These are phyloP conservation scores for Aldrovandia affinis DNA, from an alignment of 2,797 vertebrate species.

Conservation along the genomic window DNA sequence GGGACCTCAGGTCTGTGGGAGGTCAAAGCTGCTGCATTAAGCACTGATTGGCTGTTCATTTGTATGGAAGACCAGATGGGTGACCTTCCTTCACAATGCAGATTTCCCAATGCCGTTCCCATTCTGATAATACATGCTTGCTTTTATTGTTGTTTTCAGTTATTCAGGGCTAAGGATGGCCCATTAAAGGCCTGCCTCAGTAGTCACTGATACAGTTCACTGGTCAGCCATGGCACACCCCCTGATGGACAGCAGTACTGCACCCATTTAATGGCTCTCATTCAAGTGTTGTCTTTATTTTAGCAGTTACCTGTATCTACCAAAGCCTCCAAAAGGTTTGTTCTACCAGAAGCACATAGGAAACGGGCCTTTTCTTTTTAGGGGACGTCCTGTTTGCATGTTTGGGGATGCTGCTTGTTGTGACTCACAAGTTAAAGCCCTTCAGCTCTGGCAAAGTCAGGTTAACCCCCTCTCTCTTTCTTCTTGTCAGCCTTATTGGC, in stretches of 20 bases:
- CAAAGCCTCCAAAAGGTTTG: neutral
- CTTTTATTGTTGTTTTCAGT: neutral
- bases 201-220: too few species aligned
- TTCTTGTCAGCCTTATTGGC: neutral
- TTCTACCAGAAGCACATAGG: neutral
- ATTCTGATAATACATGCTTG: neutral
- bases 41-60: neutral
- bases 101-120: neutral
- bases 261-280: too few species aligned
- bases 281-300: too few species aligned
- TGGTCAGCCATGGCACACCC: too few species aligned
- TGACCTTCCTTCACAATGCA: neutral
- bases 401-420: neutral
- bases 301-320: too few species aligned
- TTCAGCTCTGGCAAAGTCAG: neutral
- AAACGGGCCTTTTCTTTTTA: neutral
- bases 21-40: neutral
- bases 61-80: conserved; percentile 1
- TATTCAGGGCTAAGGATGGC: neutral
- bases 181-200: neutral
- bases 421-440: neutral
- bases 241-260: neutral
- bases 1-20: neutral
- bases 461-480: neutral
- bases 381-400: neutral